A percentile compares a stretch with the other conserved stretches of the same genome.
Evolutionary conservation across 1,140 invertebrate genomes (phyloP).

Genomic region (Solen grandis): DNA sequence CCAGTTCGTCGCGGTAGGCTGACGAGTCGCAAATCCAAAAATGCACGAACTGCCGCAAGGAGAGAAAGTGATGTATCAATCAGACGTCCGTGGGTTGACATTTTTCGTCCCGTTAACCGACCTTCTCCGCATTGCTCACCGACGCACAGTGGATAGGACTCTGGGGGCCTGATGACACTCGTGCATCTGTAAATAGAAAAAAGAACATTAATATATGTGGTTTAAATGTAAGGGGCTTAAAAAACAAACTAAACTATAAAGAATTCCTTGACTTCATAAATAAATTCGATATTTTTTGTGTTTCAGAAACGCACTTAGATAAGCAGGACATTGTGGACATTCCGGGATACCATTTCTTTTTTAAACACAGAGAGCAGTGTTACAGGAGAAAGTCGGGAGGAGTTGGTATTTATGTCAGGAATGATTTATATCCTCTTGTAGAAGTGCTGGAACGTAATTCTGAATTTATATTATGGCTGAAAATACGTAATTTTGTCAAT

Average conservation of each 20-base stretch:
- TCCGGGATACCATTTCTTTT: constrained; percentile 9
- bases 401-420: constrained; percentile 19
- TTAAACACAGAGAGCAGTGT: constrained; percentile 11
- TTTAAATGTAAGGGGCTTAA: constrained; percentile 23
- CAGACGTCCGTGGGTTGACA: background rate
- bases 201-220: constrained; percentile 1
- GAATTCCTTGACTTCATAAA: constrained; percentile 11
- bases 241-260: constrained; percentile 12
- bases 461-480: background rate
- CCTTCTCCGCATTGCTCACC: background rate
- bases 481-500: background rate
- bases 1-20: background rate
- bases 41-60: background rate
- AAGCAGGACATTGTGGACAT: constrained; percentile 11
- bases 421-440: background rate
- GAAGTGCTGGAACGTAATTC: background rate
- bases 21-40: background rate
- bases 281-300: constrained; percentile 23
- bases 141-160: background rate
- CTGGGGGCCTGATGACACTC: background rate
- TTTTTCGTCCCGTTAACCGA: background rate
- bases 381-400: constrained; percentile 20
- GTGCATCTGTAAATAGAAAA: background rate
- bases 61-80: background rate
- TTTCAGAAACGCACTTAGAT: constrained; percentile 22